Percentiles rank a stretch among this genome's conserved stretches.
Evolutionary conservation across 1,140 invertebrate genomes (phyloP).

Genomic region (Asobara japonica): DNA sequence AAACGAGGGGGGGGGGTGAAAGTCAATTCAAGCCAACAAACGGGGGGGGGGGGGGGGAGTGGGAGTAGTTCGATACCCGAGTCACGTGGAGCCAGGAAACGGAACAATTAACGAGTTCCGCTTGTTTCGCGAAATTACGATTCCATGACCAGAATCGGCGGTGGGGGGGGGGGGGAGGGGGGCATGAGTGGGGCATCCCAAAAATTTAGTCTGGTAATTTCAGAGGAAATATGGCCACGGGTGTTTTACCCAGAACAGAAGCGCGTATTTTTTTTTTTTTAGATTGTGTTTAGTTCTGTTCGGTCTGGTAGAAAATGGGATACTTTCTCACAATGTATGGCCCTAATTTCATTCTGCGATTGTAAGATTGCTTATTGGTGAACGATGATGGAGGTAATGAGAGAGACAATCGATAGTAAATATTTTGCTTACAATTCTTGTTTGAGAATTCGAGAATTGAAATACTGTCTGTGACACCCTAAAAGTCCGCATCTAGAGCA

Average conservation of each 20-base stretch:
- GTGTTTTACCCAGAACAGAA: not conserved
- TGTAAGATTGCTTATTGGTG: too few relatives aligned
- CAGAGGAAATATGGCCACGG: constrained; percentile 36
- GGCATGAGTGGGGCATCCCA: constrained; percentile 17
- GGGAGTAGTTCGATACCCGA: constrained; percentile 27
- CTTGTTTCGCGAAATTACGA: constrained; percentile 35
- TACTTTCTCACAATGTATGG: too few relatives aligned
- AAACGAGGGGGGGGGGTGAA: not conserved
- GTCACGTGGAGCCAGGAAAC: constrained; percentile 32
- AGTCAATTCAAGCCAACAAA: constrained; percentile 15
- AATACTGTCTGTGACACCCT: too few relatives aligned
- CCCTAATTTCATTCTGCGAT: not conserved
- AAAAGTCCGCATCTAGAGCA: too few relatives aligned
- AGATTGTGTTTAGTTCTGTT: too few relatives aligned
- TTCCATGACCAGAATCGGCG: constrained; percentile 24
- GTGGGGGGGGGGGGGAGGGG: constrained; percentile 1
- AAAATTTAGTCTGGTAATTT: constrained; percentile 39
- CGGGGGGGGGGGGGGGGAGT: not conserved
- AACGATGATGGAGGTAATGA: too few relatives aligned
- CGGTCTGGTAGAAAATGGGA: too few relatives aligned
- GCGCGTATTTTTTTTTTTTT: not conserved
- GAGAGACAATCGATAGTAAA: too few relatives aligned
- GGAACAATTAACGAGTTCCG: constrained; percentile 39
- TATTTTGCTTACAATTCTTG: too few relatives aligned
- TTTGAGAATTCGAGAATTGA: too few relatives aligned